Evolutionary conservation across 2,797 vertebrate genomes (phyloP).

Genomic region (Chlorospingus semifuscus): DNA sequence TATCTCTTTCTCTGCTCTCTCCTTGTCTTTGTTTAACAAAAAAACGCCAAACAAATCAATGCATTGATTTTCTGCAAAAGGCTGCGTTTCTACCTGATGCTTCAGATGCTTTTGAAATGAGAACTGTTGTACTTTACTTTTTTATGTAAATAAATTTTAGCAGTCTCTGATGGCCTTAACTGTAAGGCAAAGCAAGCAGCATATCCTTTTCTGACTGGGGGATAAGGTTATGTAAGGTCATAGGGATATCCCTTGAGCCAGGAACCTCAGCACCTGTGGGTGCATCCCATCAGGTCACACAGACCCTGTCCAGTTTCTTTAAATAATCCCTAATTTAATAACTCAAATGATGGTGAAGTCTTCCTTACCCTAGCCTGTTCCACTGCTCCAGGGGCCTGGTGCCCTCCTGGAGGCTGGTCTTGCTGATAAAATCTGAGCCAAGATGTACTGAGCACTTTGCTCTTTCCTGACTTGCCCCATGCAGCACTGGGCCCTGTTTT

Average conservation of each 20-base stretch:
- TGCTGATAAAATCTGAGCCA: background rate
- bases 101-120: background rate
- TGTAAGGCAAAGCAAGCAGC: background rate
- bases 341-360: background rate
- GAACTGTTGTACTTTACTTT: background rate
- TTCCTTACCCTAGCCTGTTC: background rate
- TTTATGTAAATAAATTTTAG: background rate
- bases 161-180: background rate
- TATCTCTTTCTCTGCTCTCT: background rate
- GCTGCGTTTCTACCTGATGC: background rate
- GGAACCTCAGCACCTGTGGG: background rate
- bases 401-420: background rate
- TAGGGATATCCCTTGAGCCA: background rate
- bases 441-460: background rate
- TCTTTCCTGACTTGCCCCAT: background rate
- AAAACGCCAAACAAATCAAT: background rate
- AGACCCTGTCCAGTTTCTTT: background rate
- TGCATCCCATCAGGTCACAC: background rate
- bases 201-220: background rate
- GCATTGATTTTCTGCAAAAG: constrained; percentile 1
- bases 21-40: background rate
- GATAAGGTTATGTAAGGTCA: background rate
- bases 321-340: background rate
- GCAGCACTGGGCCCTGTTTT: background rate
- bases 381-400: background rate